phyloP scores from a whole-genome alignment of 53 echinoderm and acorn worm genomes.

The Arbacia lixula region DNA sequence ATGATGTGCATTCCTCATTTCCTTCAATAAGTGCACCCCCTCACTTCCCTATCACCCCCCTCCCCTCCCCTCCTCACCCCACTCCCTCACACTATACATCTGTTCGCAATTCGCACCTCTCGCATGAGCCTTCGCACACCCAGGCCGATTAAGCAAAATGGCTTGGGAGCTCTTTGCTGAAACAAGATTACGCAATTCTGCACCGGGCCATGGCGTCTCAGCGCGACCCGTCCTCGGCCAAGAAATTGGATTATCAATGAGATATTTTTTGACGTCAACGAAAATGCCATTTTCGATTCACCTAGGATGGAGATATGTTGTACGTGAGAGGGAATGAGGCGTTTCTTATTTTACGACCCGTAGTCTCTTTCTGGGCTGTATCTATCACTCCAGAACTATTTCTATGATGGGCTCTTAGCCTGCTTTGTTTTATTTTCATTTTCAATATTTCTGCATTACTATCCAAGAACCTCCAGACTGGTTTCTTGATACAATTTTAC shows the following conservation, averaged over 20 bases:
- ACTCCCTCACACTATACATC: too few species aligned
- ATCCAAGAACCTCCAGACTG: too few species aligned
- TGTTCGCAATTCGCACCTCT: neutral
- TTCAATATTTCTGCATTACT: too few species aligned
- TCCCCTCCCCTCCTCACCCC: neutral
- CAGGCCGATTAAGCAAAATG: constrained; percentile 17
- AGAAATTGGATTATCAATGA: constrained; percentile 56
- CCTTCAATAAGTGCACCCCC: too few species aligned
- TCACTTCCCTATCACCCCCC: neutral
- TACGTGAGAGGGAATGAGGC: neutral
- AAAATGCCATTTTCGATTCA: constrained; percentile 55
- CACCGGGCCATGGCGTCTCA: neutral
- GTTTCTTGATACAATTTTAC: too few species aligned
- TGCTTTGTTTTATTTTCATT: too few species aligned
- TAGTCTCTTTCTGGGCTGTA: too few species aligned
- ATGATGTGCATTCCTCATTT: too few species aligned
- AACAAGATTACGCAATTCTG: constrained; percentile 42
- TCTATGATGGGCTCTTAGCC: too few species aligned
- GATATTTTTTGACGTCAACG: constrained; percentile 54
- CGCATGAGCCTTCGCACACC: neutral
- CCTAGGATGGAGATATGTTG: neutral
- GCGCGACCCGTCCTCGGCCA: neutral
- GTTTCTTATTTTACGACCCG: too few species aligned
- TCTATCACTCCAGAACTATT: too few species aligned
- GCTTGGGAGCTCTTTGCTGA: constrained; percentile 20